These are phyloP conservation scores for Oryzias javanicus DNA, from an alignment of 2,113 vertebrate genomes.

Conservation along the genomic window DNA sequence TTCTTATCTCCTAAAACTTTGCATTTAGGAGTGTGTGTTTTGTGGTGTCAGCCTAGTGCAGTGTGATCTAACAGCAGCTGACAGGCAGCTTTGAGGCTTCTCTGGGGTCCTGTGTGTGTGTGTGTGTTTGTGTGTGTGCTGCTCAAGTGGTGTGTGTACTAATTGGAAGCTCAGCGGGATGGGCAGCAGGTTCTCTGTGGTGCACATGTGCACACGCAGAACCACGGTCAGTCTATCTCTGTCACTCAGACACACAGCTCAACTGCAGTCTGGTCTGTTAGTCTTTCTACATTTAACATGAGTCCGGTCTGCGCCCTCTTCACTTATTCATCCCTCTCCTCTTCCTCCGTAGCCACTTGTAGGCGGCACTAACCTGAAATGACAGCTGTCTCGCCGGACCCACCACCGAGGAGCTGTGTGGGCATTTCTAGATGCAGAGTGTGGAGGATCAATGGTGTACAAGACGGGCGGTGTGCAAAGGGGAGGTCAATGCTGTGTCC, in stretches of 20 bases:
- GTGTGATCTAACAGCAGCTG: slow-evolving; percentile 92
- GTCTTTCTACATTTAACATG: slow-evolving; percentile 91
- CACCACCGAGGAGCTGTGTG: slow-evolving; percentile 20
- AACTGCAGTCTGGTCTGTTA: slow-evolving; percentile 84
- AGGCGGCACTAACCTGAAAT: slow-evolving; percentile 64
- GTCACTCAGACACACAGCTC: slow-evolving; percentile 60
- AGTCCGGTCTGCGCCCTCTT: slow-evolving; percentile 72
- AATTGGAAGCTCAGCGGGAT: slow-evolving; percentile 66
- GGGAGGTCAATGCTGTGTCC: slow-evolving; percentile 45
- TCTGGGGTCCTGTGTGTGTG: slow-evolving; percentile 82
- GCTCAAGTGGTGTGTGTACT: slow-evolving; percentile 67
- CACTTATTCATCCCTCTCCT: slow-evolving; percentile 71
- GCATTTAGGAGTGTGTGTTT: slow-evolving; percentile 62
- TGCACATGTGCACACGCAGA: slow-evolving; percentile 29
- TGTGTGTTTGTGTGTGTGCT: slow-evolving; percentile 48
- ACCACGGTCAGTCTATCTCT: slow-evolving; percentile 28
- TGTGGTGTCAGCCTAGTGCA: slow-evolving; percentile 63
- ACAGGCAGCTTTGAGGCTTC: slow-evolving; percentile 91
- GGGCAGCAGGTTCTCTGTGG: slow-evolving; percentile 58
- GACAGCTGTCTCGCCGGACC: slow-evolving; percentile 71
- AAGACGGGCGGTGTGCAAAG: slow-evolving; percentile 12
- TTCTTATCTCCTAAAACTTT: slow-evolving; percentile 28
- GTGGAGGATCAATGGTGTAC: slow-evolving; percentile 32
- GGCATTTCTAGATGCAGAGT: slow-evolving; percentile 20
- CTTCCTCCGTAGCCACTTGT: slow-evolving; percentile 50